Base-by-base conservation (phyloP, 2,797 vertebrate species). In the Synanceia verrucosa region DNA sequence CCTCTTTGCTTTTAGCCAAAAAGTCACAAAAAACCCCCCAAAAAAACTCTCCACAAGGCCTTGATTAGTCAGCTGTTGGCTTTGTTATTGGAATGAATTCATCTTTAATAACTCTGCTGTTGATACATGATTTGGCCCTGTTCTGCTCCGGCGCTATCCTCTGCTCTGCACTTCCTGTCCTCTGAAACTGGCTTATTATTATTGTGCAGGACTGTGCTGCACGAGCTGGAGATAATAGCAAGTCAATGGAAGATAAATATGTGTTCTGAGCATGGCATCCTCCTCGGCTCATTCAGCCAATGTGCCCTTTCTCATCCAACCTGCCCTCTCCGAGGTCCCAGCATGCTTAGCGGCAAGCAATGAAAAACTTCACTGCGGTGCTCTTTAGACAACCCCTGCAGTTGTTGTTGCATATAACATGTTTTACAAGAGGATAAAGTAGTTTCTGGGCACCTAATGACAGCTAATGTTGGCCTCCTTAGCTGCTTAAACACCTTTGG, bases 21-120 rank as follows among this genome's bases (percentile, higher is more conserved):
- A 81, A 87, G 67, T 87, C 81, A 71, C 70, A 79, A 79, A n/a
- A n/a, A n/a, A n/a, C n/a, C n/a, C n/a, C n/a, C n/a, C n/a, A n/a
- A n/a, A n/a, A n/a, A n/a, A 78, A 9, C 72, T 44, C 80, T 77
- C 66, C 80, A 69, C 60, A 62, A 60, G 69, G 48, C 76, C 73
- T 82, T 47, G 78, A 88, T 89, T 84, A 86, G 70, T 89, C 79
- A 81, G 87, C 82, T 71, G 73, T 47, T 80, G 62, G 55, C 65
- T 78, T 85, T 81, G 72, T 82, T 55, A 58, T 31, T 72, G 24
- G 81, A 78, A 79, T 85, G n/a, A 72, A 84, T 78, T 79, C 13
- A 72, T 68, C 44, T 65, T 55, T 65, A 81, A 81, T 82, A 77
- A 84, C 52, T 60, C 41, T 3, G n/a, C 56, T 56, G 69, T 23